phyloP scores from a whole-genome alignment of 53 echinoderm and acorn worm genomes.

The Paracentrotus lividus region DNA sequence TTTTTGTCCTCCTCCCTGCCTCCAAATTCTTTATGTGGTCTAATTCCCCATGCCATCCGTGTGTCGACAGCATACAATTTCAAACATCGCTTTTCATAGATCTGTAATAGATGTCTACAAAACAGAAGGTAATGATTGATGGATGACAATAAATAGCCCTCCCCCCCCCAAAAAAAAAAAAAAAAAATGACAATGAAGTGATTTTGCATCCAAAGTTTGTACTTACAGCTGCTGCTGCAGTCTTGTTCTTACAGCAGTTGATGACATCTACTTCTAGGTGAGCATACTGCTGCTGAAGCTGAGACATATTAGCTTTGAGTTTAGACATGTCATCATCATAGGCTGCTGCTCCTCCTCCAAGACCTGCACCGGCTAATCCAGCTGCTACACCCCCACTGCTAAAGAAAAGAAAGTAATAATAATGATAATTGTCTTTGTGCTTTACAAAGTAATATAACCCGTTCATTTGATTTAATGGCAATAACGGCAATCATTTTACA shows the following conservation, averaged over 20 bases:
- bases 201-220: too few species aligned
- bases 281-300: slow-evolving; percentile 76
- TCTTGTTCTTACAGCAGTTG: slow-evolving; percentile 91
- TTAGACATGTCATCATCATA: slow-evolving; percentile 73
- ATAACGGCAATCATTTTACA: too few species aligned
- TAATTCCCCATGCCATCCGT: too few species aligned
- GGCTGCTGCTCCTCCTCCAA: slow-evolving; percentile 40
- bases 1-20: too few species aligned
- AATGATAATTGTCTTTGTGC: too few species aligned
- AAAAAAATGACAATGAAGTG: not conserved
- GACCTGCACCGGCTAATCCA: slow-evolving; percentile 7
- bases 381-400: slow-evolving; percentile 30
- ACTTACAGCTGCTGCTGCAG: slow-evolving; percentile 83
- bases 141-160: too few species aligned
- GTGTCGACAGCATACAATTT: too few species aligned
- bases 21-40: too few species aligned
- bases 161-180: not conserved
- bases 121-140: too few species aligned
- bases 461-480: not conserved
- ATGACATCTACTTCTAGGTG: slow-evolving; percentile 80
- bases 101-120: too few species aligned
- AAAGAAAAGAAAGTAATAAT: too few species aligned
- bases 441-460: not conserved
- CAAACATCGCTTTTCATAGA: too few species aligned
- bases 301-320: slow-evolving; percentile 77